Evolutionary conservation across 2,797 vertebrate species (phyloP), one percentile per base, ranked within the genome.

Genomic region (Linurgus olivaceus): DNA sequence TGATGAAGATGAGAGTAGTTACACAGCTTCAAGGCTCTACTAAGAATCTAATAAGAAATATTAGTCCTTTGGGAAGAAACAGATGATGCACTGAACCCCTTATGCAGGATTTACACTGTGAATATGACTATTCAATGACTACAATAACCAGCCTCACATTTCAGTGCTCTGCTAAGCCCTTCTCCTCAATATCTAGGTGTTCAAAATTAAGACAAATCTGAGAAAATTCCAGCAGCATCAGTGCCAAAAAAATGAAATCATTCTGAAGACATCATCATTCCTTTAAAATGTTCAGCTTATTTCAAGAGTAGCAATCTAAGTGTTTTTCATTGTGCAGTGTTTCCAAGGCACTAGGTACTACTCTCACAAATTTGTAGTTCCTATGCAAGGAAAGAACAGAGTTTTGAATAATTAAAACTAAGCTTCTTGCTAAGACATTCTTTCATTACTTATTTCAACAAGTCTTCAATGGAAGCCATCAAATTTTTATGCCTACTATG

Each of bases 41-140:
- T 51, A 79, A 50, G 50, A 93, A 90, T 79, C 61, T 82, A 82
- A 20, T 65, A 91, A 71, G 72, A 92, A 90, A 71, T 55, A 95
- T 45, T 71, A 91, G 40, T 31, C 81, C 78, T 86, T 71, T 75
- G 87, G 89, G 81, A 93, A 96, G 33, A 59, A 91, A 16, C 8
- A 91, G 48, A 71, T 51, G 45, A 92, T 51, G 38, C 17, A 92
- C 81, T 17, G 47, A 51, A 65, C 13, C 17, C 20, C 37, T 74
- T 77, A 82, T 52, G 65, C 88, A 55, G 20, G 61, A 67, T 13
- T 6, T 3, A 85, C 38, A 75, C 71, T 29, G 23, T 68, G 61
- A 89, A 47, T 48, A 57, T 50, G 50, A 68, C 45, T 71, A 71
- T 58, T 65, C 79, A 65, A 12, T 21, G 7, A 55, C 50, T 79